A percentile compares a stretch with the other conserved stretches of the same genome.
Evolutionary conservation across 2,113 vertebrate species (phyloP).

Genomic region (Turdus rufiventris): DNA sequence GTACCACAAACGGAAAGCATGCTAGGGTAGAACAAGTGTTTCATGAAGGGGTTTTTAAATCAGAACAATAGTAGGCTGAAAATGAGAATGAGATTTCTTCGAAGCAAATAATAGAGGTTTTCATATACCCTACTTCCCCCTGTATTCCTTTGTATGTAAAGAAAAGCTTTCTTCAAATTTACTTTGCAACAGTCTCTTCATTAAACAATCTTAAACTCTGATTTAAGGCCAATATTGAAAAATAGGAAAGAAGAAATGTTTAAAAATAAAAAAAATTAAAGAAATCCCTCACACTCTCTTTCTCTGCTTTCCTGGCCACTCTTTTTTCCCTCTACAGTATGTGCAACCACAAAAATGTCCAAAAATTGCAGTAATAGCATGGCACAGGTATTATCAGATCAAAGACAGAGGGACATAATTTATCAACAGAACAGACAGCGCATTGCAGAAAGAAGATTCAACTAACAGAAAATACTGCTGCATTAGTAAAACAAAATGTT

Average conservation of each 20-base stretch:
- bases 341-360: neutral
- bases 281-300: neutral
- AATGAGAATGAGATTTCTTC: slow-evolving; percentile 5
- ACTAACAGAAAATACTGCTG: neutral
- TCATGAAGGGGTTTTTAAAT: slow-evolving; percentile 28
- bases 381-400: neutral
- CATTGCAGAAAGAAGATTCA: neutral
- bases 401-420: neutral
- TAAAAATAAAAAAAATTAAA: neutral
- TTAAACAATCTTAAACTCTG: neutral
- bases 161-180: slow-evolving; percentile 4
- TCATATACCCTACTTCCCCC: neutral
- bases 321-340: neutral
- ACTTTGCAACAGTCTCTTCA: neutral
- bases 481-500: neutral
- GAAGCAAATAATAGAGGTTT: slow-evolving; percentile 25
- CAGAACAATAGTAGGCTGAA: neutral
- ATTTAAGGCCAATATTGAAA: neutral
- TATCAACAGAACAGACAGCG: neutral
- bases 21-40: neutral
- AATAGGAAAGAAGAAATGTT: neutral
- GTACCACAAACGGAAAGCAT: slow-evolving; percentile 23
- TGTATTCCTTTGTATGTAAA: neutral
- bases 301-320: neutral
- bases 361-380: neutral